phyloP scores from a whole-genome alignment of 1,140 invertebrate genomes.

The Eriocheir sinensis region DNA sequence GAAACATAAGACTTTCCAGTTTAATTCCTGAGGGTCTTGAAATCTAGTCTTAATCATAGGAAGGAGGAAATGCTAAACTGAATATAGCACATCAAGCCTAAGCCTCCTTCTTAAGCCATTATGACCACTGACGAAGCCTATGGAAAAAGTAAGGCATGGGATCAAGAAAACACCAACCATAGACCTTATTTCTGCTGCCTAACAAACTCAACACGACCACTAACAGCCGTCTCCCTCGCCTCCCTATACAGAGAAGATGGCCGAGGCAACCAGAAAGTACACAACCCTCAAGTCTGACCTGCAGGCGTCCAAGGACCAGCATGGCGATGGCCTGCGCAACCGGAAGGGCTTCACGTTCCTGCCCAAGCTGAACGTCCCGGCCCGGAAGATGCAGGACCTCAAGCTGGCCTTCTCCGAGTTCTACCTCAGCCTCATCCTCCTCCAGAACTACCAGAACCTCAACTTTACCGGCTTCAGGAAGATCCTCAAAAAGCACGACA shows the following conservation, averaged over 20 bases:
- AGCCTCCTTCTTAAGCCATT: too few species aligned
- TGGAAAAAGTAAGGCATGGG: too few species aligned
- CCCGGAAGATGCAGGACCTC: conserved; percentile 92
- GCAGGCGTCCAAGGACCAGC: conserved; percentile 83
- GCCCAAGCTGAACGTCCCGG: conserved; percentile 76
- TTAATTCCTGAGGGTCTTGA: too few species aligned
- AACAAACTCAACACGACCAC: too few species aligned
- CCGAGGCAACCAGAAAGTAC: conserved; percentile 97
- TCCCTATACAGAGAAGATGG: conserved; percentile 92
- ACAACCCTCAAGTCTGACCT: conserved; percentile 95
- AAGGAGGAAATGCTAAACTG: too few species aligned
- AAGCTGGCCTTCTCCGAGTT: conserved; percentile 99
- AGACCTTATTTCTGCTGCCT: too few species aligned
- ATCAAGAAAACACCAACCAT: too few species aligned
- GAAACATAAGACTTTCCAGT: too few species aligned
- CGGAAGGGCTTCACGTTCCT: conserved; percentile 77
- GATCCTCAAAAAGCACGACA: conserved; percentile 99
- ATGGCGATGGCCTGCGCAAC: conserved; percentile 78
- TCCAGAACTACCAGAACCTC: conserved; percentile 91
- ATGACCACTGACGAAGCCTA: too few species aligned
- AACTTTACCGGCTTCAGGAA: conserved; percentile 99
- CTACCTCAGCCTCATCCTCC: conserved; percentile 97
- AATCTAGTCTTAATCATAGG: too few species aligned
- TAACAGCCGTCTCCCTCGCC: too few species aligned
- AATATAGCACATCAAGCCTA: too few species aligned